phyloP scores from a whole-genome alignment of 2,797 vertebrate genomes.

The Nothura maculosa region DNA sequence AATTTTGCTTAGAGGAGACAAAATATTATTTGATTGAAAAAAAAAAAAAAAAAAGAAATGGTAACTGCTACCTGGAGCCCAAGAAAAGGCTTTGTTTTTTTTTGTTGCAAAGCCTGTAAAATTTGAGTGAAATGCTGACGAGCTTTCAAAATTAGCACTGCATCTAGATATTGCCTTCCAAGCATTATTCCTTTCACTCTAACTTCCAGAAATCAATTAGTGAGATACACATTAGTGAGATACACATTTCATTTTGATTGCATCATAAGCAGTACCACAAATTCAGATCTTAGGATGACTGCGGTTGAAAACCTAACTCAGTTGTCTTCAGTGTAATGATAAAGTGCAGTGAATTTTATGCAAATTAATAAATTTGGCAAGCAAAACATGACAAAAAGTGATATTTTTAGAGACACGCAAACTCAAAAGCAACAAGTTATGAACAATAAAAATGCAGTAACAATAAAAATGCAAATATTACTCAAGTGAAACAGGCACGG shows the following conservation, averaged over 20 bases:
- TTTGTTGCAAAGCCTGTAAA: background rate
- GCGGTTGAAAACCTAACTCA: background rate
- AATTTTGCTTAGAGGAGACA: background rate
- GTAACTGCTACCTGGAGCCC: background rate
- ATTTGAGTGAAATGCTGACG: conserved; percentile 30
- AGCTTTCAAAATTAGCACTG: conserved; percentile 39
- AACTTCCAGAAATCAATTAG: conserved; percentile 32
- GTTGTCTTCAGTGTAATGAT: background rate
- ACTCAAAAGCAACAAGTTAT: background rate
- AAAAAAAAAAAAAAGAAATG: background rate
- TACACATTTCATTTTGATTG: background rate
- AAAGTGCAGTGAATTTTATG: background rate
- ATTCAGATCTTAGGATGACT: background rate
- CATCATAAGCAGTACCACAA: background rate
- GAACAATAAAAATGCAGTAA: background rate
- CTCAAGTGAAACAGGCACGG: background rate
- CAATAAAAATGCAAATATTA: background rate
- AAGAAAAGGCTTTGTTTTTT: background rate
- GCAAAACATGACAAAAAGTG: background rate
- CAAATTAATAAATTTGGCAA: background rate
- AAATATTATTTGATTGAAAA: background rate
- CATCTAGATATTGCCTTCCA: conserved; percentile 38
- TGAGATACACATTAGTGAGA: conserved; percentile 42
- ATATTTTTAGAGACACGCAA: background rate
- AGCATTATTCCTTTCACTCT: conserved; percentile 15